Evolutionary conservation across 2,888 invertebrate genomes (phyloP).

Genomic region (Crepidodera aurea): DNA sequence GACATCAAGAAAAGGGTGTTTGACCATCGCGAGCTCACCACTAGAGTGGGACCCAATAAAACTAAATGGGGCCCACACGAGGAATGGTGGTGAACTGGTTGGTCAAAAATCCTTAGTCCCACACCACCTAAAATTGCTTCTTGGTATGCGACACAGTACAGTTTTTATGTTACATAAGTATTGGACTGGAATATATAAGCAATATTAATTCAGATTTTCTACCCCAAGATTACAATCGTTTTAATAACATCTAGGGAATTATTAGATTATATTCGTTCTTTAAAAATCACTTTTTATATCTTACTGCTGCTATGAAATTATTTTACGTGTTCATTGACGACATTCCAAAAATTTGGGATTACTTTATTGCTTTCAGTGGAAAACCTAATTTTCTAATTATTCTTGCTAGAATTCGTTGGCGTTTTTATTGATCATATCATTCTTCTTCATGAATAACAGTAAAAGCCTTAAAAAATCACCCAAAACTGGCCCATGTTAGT

Average conservation of each 20-base stretch:
- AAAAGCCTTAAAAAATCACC: no score
- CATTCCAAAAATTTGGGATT: no score
- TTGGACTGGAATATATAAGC: conserved; percentile 53
- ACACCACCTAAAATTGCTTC: conserved; percentile 62
- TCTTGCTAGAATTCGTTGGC: no score
- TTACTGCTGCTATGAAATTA: no score
- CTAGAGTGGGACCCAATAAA: conserved; percentile 29
- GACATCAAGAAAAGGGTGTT: conserved; percentile 72
- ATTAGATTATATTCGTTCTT: no score
- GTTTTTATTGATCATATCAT: no score
- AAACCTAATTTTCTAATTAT: no score
- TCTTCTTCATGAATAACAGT: no score
- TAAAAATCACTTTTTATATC: no score
- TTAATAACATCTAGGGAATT: neutral
- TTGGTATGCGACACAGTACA: conserved; percentile 59
- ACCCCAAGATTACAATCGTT: conserved; percentile 19
- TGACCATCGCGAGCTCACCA: conserved; percentile 69
- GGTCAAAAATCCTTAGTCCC: conserved; percentile 76
- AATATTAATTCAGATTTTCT: conserved; percentile 27
- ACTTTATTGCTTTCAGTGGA: no score
- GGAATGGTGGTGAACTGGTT: conserved; percentile 59
- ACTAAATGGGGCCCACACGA: conserved; percentile 7
- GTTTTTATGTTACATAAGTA: conserved; percentile 54
- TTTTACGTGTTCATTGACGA: no score
- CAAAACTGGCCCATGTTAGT: no score